phyloP scores from a whole-genome alignment of 2,113 vertebrate genomes.

The Trematocara zebra region DNA sequence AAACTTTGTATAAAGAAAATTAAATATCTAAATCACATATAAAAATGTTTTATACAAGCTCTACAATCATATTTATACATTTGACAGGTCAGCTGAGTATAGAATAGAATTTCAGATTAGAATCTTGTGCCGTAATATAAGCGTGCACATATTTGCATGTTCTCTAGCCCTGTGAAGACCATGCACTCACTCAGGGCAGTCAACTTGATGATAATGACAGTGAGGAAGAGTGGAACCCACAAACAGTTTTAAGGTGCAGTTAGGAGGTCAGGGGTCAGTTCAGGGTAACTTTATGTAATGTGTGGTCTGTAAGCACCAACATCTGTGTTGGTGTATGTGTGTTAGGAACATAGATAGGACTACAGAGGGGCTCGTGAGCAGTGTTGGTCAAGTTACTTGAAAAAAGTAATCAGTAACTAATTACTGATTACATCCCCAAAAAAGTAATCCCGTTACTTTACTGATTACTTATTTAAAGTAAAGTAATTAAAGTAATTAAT shows the following conservation, averaged over 20 bases:
- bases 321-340: background rate
- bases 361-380: background rate
- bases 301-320: background rate
- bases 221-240: background rate
- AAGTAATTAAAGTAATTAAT: too few species aligned
- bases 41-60: background rate
- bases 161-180: background rate
- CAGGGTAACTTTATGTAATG: background rate
- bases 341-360: background rate
- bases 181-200: background rate
- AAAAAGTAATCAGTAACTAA: too few species aligned
- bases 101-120: background rate
- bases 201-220: background rate
- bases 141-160: background rate
- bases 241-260: background rate
- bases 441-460: too few species aligned
- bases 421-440: too few species aligned
- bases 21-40: background rate
- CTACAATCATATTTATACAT: background rate
- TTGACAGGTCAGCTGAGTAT: background rate
- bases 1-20: background rate
- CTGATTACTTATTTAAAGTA: too few species aligned
- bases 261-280: background rate
- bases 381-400: too few species aligned
- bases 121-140: background rate